A percentile compares a stretch with the other conserved stretches of the same genome.
phyloP scores from a whole-genome alignment of 2,888 invertebrate genomes.

The Drosophila monieri region DNA sequence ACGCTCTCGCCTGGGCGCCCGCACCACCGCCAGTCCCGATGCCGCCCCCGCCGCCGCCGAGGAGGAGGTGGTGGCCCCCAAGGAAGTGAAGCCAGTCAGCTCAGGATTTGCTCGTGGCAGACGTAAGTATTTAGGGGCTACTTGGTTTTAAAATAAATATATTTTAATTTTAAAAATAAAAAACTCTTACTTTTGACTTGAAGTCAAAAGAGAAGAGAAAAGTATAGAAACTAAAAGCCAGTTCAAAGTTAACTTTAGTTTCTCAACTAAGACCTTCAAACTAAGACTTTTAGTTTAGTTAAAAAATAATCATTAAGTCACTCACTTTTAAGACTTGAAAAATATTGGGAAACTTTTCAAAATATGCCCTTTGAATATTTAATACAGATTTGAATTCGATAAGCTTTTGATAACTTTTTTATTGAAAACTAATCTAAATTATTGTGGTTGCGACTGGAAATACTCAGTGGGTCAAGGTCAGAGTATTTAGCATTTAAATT shows the following conservation, averaged over 20 bases:
- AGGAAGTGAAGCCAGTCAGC: slow-evolving; percentile 80
- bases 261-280: background rate
- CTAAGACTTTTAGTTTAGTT: too few relatives aligned
- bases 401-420: background rate
- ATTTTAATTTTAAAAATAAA: too few relatives aligned
- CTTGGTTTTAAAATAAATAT: too few relatives aligned
- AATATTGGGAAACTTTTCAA: background rate
- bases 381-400: background rate
- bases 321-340: background rate
- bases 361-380: background rate
- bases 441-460: too few relatives aligned
- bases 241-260: background rate
- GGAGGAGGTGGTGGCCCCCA: slow-evolving; percentile 74
- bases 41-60: slow-evolving; percentile 63
- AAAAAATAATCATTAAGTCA: too few relatives aligned
- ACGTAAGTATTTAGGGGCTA: slow-evolving; percentile 71
- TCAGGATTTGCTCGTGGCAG: slow-evolving; percentile 80
- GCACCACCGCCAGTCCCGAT: slow-evolving; percentile 74
- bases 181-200: too few relatives aligned
- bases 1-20: slow-evolving; percentile 73
- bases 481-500: background rate
- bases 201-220: too few relatives aligned
- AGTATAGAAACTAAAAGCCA: background rate
- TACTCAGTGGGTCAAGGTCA: background rate
- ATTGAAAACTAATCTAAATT: background rate